These are phyloP conservation scores for Meandrina meandrites DNA, from an alignment of 92 coral and sea anemone genomes.

Conservation along the genomic window DNA sequence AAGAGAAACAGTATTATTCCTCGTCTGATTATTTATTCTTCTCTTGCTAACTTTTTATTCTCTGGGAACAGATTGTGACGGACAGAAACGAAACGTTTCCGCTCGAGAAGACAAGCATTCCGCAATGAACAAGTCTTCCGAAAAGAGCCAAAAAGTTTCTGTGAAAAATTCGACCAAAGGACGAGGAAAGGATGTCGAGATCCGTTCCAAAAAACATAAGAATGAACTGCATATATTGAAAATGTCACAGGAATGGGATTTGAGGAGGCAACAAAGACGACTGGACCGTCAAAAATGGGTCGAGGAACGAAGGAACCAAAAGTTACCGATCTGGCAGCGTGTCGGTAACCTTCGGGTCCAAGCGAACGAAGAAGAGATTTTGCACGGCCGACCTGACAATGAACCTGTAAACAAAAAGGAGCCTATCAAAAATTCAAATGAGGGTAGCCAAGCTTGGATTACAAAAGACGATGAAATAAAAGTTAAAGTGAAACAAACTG, in stretches of 20 bases:
- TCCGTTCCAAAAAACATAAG: constrained; percentile 73
- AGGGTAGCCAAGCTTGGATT: constrained; percentile 6
- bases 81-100: too few relatives aligned
- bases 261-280: constrained; percentile 81
- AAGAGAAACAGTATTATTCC: constrained; percentile 39
- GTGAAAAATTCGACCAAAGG: constrained; percentile 2
- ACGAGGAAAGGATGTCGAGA: constrained; percentile 32
- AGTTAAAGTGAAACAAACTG: constrained; percentile 5
- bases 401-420: constrained; percentile 41
- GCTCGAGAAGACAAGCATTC: neutral
- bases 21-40: constrained; percentile 34
- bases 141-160: constrained; percentile 15
- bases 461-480: constrained; percentile 3
- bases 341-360: constrained; percentile 76
- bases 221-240: constrained; percentile 84
- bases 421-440: constrained; percentile 44
- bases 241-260: constrained; percentile 90
- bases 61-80: constrained; percentile 17
- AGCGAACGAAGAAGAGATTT: constrained; percentile 50
- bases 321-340: constrained; percentile 61
- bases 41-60: constrained; percentile 23
- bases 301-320: constrained; percentile 77
- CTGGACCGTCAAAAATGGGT: constrained; percentile 88
- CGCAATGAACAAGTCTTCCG: constrained; percentile 27
- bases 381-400: constrained; percentile 16